phyloP scores from a whole-genome alignment of 2,797 vertebrate genomes.

The Tiaroga cobitis region DNA sequence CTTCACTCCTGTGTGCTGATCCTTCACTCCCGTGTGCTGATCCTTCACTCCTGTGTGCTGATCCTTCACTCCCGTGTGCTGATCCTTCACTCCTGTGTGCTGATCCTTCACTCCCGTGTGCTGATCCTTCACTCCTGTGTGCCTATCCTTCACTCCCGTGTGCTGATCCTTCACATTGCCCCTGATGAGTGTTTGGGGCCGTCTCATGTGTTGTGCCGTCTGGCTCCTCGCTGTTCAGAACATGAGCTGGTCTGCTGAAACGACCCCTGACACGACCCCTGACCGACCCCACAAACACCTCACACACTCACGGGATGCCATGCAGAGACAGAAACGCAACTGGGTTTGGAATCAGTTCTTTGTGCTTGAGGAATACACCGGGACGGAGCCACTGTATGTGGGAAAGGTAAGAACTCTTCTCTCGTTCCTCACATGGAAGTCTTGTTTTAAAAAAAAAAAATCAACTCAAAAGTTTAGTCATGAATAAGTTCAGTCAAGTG shows the following conservation, averaged over 20 bases:
- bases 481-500: background rate
- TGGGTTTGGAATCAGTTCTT: constrained; percentile 99
- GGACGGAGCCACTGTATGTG: constrained; percentile 94
- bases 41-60: too few relatives aligned
- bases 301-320: constrained; percentile 73
- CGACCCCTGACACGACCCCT: constrained; percentile 58
- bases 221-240: constrained; percentile 85
- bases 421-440: constrained; percentile 15
- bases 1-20: too few relatives aligned
- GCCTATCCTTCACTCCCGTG: too few relatives aligned
- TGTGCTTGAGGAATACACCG: constrained; percentile 96
- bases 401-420: constrained; percentile 88
- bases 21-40: too few relatives aligned
- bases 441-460: background rate
- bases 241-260: constrained; percentile 75
- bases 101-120: too few relatives aligned
- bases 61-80: too few relatives aligned
- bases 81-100: too few relatives aligned
- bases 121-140: too few relatives aligned
- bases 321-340: constrained; percentile 89
- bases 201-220: constrained; percentile 70
- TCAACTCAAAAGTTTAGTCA: background rate
- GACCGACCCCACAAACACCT: constrained; percentile 62
- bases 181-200: constrained; percentile 85
- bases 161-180: background rate